Base-by-base conservation (phyloP, 2,888 invertebrate species). In the Cyrtodaria siliqua region DNA sequence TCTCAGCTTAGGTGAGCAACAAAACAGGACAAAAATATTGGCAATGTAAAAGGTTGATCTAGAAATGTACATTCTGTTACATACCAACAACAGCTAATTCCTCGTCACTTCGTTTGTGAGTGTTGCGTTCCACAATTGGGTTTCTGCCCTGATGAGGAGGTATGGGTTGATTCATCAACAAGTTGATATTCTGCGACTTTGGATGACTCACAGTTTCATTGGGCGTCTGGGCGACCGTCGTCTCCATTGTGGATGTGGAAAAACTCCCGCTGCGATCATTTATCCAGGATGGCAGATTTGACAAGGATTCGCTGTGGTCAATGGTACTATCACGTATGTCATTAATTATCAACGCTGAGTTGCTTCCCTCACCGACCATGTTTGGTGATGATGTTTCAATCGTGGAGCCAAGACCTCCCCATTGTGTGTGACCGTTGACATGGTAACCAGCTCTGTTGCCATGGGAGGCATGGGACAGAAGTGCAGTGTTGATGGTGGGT, bases 71-170 rank as follows among this genome's bases (percentile, higher is more conserved):
- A n/a, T n/a, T n/a, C n/a, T n/a, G n/a, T n/a, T n/a, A n/a, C 80
- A 92, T 93, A 20, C 93, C 93, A 20, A 92, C 90, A 18, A 93
- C 92, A 1, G 93, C 93, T 1, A 95, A 90, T 83, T 95, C 95
- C 82, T 93, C 93, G 59, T 91, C 92, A 59, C 93, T 92, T 29
- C 92, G 87, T 79, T 95, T 95, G 94, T 87, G 95, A 92, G 95
- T 93, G 93, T 97, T 97, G 12, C 96, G 93, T 89, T 96, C 96
- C 89, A 96, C 94, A 79, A 97, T 97, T 12, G 96, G 95, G 94
- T 97, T 97, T 29, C 96, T 94, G 0, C 97, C 97, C 92, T 97
- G 96, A 92, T 97, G 96, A 0, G 97, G 96, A 89, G 96, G 97
- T 20, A 87, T 83, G 8, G 83, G 75, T 47, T 89, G 89, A 49